Evolutionary conservation across 2,113 vertebrate species (phyloP), one percentile per base, ranked within the genome.

Genomic region (Leptodactylus fuscus): DNA sequence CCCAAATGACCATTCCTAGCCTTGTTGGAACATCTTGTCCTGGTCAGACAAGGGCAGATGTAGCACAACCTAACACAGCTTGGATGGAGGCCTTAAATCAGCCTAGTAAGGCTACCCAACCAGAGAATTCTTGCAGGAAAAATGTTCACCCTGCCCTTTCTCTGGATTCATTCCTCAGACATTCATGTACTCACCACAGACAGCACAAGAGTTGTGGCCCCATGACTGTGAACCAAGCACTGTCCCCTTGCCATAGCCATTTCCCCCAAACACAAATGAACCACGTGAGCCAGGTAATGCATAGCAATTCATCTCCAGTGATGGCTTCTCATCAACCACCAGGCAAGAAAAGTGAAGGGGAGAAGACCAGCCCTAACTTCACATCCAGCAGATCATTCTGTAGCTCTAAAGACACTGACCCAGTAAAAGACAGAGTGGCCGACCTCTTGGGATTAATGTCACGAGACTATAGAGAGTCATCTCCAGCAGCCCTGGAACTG

Each of bases 201-300:
- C 91, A 92, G 36, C 90, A 81, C 51, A 89, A 89, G 22, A 87
- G 87, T 3, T 87, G 89, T 73, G 81, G 85, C 20, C 91, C 91
- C 16, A 87, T 83, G 38, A 85, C 90, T 24, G 88, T 90, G 0
- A 93, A 85, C 36, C 87, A 87, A 38, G 11, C 85, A 22, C n/a
- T 81, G 20, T 87, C 84, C 44, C 85, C 81, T 9, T 85, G 92
- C 0, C 88, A 89, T 87, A 88, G 71, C 87, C 88, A 82, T 80
- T 90, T 41, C 71, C 88, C 8, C 91, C 93, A 41, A 81, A 89
- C 12, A 92, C 94, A 77, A 87, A 91, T 82, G 92, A 93, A 86
- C 91, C 91, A 81, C 90, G 90, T 41, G 89, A 91, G 8, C 91
- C 89, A 81, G 89, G 20, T 1, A 91, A 91, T 38, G 86, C 75